phyloP scores from a whole-genome alignment of 2,888 invertebrate species.

The Synergus japonicus region DNA sequence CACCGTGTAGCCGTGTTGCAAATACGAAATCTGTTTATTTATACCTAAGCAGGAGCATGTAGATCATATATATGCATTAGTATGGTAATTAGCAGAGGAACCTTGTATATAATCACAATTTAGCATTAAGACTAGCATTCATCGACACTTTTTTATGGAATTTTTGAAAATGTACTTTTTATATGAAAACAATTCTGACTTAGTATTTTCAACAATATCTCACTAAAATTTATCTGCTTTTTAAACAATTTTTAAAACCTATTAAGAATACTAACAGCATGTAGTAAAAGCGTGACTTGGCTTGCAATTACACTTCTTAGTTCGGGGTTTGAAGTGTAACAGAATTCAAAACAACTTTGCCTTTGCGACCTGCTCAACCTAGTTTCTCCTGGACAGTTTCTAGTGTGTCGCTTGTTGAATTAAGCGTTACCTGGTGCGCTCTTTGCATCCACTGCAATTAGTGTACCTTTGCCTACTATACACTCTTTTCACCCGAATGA shows the following conservation, averaged over 20 bases:
- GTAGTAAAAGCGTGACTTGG: not conserved
- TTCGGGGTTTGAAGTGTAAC: not conserved
- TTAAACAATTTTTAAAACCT: not conserved
- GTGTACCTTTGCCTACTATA: constrained; percentile 62
- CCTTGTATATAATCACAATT: constrained; percentile 22
- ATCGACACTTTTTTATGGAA: not conserved
- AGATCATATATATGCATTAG: not conserved
- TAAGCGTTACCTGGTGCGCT: constrained; percentile 61
- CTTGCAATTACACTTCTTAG: too few relatives aligned
- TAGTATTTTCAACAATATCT: too few relatives aligned
- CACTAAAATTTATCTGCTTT: not conserved
- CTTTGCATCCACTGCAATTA: constrained; percentile 67
- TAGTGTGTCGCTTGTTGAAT: constrained; percentile 59
- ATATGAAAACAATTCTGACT: too few relatives aligned
- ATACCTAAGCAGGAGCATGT: not conserved
- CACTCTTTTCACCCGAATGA: constrained; percentile 40
- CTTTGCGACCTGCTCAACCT: constrained; percentile 60
- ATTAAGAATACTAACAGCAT: not conserved
- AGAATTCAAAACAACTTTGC: constrained; percentile 41
- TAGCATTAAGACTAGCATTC: not conserved
- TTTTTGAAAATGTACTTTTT: too few relatives aligned
- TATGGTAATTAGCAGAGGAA: not conserved
- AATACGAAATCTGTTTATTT: constrained; percentile 8
- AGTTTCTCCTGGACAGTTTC: constrained; percentile 52
- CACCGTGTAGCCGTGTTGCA: not conserved